Percentiles rank a stretch among this genome's conserved stretches.
Conservation (phyloP, 2,113 vertebrate species). For the Aegithalos caudatus region DNA sequence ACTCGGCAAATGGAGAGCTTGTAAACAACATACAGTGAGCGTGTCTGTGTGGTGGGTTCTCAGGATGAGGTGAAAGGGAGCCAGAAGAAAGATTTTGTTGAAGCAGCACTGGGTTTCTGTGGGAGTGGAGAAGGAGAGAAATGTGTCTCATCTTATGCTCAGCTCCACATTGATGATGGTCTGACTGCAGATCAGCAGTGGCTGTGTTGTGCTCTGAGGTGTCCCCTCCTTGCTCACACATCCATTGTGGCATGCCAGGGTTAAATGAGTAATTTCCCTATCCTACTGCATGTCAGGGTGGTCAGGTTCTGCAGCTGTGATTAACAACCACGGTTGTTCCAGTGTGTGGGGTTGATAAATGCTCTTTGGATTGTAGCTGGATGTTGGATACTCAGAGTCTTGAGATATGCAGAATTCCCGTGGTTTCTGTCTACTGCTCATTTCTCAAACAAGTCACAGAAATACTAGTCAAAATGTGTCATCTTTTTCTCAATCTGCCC, state of each 20-base stretch:
- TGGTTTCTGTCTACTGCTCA: neutral
- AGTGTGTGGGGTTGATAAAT: neutral
- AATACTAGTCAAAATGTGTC: neutral
- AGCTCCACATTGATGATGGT: neutral
- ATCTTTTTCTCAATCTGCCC: neutral
- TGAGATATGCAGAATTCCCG: neutral
- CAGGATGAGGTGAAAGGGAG: neutral
- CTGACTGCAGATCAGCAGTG: neutral
- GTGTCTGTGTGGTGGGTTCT: neutral
- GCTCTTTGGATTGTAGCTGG: neutral
- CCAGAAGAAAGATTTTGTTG: neutral
- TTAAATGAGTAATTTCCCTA: neutral
- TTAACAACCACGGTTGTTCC: neutral
- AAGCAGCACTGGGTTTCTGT: neutral
- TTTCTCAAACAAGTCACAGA: neutral
- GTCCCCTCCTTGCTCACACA: neutral
- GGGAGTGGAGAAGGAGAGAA: neutral
- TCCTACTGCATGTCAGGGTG: neutral
- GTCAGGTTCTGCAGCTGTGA: neutral
- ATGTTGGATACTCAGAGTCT: neutral
- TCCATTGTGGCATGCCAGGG: neutral
- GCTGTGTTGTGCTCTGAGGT: neutral
- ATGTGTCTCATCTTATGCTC: neutral
- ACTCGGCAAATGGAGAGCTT: neutral
- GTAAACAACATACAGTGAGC: neutral